Evolutionary conservation across 2,113 vertebrate genomes (phyloP).

Genomic region (Lampris megalopsis): DNA sequence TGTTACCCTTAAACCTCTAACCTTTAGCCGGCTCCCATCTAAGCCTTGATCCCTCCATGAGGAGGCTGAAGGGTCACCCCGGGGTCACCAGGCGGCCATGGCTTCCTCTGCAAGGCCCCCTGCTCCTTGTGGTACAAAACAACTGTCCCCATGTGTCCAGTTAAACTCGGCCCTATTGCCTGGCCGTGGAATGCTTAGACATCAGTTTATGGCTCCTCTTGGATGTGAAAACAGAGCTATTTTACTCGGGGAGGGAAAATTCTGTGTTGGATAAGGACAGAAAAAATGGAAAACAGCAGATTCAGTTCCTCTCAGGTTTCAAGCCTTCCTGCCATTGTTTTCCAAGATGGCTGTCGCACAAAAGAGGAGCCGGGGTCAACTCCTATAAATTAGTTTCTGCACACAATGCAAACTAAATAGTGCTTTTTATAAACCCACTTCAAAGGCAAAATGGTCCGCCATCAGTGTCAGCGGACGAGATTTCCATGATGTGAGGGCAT

Average conservation of each 20-base stretch:
- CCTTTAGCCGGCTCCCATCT: constrained; percentile 78
- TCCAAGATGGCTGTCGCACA: constrained; percentile 88
- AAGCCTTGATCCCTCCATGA: constrained; percentile 77
- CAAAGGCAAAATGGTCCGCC: constrained; percentile 81
- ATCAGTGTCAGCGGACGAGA: constrained; percentile 59
- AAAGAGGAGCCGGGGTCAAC: constrained; percentile 91
- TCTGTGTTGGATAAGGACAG: constrained; percentile 85
- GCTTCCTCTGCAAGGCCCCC: constrained; percentile 76
- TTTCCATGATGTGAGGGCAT: constrained; percentile 72
- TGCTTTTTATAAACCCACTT: constrained; percentile 86
- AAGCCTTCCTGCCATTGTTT: constrained; percentile 98
- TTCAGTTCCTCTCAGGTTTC: constrained; percentile 89
- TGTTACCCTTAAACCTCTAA: constrained; percentile 84
- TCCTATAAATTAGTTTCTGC: constrained; percentile 90
- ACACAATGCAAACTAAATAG: constrained; percentile 91
- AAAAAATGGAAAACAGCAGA: constrained; percentile 88
- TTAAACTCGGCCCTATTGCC: constrained; percentile 84
- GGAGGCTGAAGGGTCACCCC: constrained; percentile 82
- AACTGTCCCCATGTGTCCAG: constrained; percentile 85
- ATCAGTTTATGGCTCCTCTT: constrained; percentile 82
- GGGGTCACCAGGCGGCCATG: constrained; percentile 84
- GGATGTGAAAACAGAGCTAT: constrained; percentile 86
- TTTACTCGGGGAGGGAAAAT: constrained; percentile 86
- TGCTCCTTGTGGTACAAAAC: constrained; percentile 82
- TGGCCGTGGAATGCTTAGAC: constrained; percentile 84